Conservation (phyloP, 2,797 vertebrate species). For the Myoxocephalus aenaeus region DNA sequence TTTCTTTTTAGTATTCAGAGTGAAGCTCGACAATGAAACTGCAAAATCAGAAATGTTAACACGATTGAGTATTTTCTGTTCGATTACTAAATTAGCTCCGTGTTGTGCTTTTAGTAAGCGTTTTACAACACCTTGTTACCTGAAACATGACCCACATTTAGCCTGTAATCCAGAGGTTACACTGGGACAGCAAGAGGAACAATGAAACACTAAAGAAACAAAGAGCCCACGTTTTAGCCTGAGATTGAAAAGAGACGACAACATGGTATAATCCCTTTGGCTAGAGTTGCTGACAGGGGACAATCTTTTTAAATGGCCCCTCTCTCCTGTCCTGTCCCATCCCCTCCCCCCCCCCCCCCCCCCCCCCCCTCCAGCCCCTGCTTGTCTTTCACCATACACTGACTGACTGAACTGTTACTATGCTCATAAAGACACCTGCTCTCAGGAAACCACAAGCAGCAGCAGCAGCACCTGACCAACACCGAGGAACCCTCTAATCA, state of each 20-base stretch:
- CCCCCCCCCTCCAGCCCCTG: conserved; percentile 48
- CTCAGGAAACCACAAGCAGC: conserved; percentile 44
- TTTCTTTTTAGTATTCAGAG: neutral
- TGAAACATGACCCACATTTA: conserved; percentile 66
- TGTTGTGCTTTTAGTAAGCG: neutral
- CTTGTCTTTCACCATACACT: conserved; percentile 65
- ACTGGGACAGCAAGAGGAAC: conserved; percentile 61
- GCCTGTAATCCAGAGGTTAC: conserved; percentile 61
- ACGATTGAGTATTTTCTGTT: neutral
- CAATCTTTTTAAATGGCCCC: conserved; percentile 81
- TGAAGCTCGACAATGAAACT: neutral
- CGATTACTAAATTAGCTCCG: fast-evolving
- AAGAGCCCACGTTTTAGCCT: conserved; percentile 76
- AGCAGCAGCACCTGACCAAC: conserved; percentile 46
- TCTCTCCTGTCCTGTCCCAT: conserved; percentile 62
- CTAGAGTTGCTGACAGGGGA: conserved; percentile 88
- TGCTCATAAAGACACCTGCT: conserved; percentile 66
- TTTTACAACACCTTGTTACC: conserved; percentile 48
- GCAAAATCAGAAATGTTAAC: neutral
- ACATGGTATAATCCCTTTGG: conserved; percentile 84
- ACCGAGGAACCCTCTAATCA: conserved; percentile 26
- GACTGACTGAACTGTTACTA: conserved; percentile 52
- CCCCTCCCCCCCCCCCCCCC: conserved; percentile 54
- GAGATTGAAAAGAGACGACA: conserved; percentile 83
- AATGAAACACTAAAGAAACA: conserved; percentile 80